Base-by-base conservation (phyloP, 1,140 invertebrate species). In the Aphis gossypii region DNA sequence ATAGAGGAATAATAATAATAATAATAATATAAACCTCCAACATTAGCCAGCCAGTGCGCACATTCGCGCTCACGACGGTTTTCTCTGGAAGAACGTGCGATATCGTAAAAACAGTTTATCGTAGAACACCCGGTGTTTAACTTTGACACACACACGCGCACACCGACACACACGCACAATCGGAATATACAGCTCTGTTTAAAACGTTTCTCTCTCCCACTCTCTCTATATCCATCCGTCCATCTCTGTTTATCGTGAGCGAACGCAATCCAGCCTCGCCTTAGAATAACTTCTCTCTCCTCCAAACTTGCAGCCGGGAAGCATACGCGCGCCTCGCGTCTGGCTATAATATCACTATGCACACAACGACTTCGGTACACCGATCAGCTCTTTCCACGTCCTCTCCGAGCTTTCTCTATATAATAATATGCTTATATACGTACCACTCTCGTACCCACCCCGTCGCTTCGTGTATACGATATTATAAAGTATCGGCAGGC, bases 81-180 rank as follows among this genome's bases (percentile, higher is more conserved):
- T 46, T 9, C 38, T 30, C 90, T 23, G 68, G 46, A 23, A 48
- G 46, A 51, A 48, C 68, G 91, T 35, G 90, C 68, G 68, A 92
- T 92, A 92, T 92, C 90, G 68, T 83, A 92, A 92, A 92, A 92
- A 92, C 76, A 46, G 91, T 92, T 92, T 83, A 83, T 92, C 76
- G 91, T 51, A 35, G 68, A 92, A 92, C 91, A 92, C 41, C 91
- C 91, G 91, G 91, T 83, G 91, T 92, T 83, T 48, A 92, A 92
- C 90, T 92, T 92, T 92, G 60, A 23, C 82, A 41, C 82, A 84
- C 35, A 38, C 82, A 2, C 35, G 20, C 82, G 14, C 82, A 44
- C 51, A 25, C 56, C 6, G 6, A 76, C 38, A 84, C 83, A 84
- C 83, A 25, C 86, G 18, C 44, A 56, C 91, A 92, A 54, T 83